Percentiles rank a stretch among this genome's conserved stretches.
phyloP scores from a whole-genome alignment of 64 coral and sea anemone genomes.

The Platygyra sinensis region DNA sequence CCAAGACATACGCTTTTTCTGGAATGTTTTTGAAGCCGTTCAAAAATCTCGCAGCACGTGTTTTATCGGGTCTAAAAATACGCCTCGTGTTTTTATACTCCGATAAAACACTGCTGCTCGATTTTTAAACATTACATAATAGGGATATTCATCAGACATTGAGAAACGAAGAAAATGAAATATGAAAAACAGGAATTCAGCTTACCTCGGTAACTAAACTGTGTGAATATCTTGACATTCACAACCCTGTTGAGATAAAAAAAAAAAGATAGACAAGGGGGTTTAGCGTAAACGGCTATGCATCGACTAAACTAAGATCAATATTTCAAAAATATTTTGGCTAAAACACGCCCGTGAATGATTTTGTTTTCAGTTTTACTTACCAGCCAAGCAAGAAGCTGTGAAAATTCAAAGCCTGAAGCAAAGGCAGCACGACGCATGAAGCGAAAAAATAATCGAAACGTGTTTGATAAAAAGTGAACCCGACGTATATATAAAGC shows the following conservation, averaged over 20 bases:
- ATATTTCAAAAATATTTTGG: background rate
- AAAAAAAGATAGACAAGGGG: background rate
- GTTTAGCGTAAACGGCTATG: background rate
- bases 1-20: too few species aligned
- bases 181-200: background rate
- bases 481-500: background rate
- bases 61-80: too few species aligned
- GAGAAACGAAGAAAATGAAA: background rate
- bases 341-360: too few species aligned
- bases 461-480: background rate
- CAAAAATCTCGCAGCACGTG: too few species aligned
- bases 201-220: background rate
- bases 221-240: constrained; percentile 2
- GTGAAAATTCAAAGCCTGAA: background rate
- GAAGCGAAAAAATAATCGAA: background rate
- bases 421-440: background rate
- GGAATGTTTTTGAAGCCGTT: too few species aligned
- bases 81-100: too few species aligned
- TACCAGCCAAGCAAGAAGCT: background rate
- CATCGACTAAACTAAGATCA: background rate
- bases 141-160: background rate
- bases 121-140: too few species aligned
- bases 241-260: constrained; percentile 8
- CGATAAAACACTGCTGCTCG: too few species aligned
- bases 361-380: background rate